These are phyloP conservation scores for Toxostoma redivivum DNA, from an alignment of 2,113 vertebrate genomes.

Conservation along the genomic window DNA sequence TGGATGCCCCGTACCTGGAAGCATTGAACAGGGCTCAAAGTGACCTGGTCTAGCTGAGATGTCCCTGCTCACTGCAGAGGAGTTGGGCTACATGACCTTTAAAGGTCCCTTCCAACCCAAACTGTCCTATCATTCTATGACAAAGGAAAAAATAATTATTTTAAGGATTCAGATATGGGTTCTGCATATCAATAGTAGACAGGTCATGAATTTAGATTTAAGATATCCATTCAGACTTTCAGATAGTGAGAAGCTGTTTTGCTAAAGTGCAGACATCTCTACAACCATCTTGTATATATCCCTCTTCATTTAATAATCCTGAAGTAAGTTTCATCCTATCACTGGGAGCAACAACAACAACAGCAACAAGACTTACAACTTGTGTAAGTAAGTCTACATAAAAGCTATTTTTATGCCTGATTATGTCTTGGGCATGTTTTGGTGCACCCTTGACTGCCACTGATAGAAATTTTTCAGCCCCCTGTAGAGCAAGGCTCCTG, in stretches of 20 bases:
- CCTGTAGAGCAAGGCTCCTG: neutral
- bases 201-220: neutral
- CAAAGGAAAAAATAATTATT: neutral
- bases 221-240: neutral
- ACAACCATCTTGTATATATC: rapidly evolving
- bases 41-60: neutral
- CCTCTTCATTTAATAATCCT: neutral
- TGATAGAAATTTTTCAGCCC: neutral
- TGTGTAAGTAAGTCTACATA: neutral
- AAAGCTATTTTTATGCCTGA: neutral
- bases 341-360: neutral
- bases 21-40: neutral
- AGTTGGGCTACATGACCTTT: neutral
- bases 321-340: neutral
- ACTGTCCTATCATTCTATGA: no score
- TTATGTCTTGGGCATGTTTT: neutral
- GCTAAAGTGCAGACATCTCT: neutral
- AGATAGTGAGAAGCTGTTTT: neutral
- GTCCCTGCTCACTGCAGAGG: neutral
- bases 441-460: neutral
- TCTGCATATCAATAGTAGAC: neutral
- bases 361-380: neutral
- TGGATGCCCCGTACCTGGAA: neutral
- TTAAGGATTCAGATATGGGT: neutral
- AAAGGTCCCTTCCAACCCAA: neutral